Conservation (phyloP, 2,888 invertebrate species). For the Tiliacea aurago region DNA sequence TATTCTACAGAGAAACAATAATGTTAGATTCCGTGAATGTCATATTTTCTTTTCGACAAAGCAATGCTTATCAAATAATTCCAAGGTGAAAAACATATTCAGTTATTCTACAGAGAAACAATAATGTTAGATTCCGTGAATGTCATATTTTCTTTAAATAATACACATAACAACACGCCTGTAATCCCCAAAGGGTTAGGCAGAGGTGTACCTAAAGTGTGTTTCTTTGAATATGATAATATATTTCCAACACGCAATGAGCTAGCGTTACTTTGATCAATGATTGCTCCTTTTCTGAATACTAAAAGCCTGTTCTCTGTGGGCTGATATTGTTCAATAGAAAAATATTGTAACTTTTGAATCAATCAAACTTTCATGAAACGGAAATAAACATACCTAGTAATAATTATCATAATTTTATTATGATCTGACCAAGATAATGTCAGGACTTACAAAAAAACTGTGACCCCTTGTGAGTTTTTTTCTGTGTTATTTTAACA, state of each 20-base stretch:
- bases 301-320: neutral
- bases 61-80: neutral
- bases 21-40: neutral
- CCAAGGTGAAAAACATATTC: neutral
- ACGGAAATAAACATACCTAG: too few species aligned
- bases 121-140: neutral
- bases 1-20: neutral
- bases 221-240: neutral
- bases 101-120: neutral
- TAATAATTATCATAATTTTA: neutral
- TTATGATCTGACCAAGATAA: neutral
- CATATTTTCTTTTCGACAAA: neutral
- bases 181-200: neutral
- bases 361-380: neutral
- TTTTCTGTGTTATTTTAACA: too few species aligned
- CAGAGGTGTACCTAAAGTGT: neutral
- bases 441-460: neutral
- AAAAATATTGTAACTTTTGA: neutral
- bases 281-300: conserved; percentile 12
- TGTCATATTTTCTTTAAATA: neutral
- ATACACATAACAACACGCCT: neutral
- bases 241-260: neutral
- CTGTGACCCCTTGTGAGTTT: neutral
- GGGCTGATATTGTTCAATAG: neutral
- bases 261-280: conserved; percentile 7